phyloP scores from a whole-genome alignment of 2,113 vertebrate genomes.

The Callithrix jacchus region DNA sequence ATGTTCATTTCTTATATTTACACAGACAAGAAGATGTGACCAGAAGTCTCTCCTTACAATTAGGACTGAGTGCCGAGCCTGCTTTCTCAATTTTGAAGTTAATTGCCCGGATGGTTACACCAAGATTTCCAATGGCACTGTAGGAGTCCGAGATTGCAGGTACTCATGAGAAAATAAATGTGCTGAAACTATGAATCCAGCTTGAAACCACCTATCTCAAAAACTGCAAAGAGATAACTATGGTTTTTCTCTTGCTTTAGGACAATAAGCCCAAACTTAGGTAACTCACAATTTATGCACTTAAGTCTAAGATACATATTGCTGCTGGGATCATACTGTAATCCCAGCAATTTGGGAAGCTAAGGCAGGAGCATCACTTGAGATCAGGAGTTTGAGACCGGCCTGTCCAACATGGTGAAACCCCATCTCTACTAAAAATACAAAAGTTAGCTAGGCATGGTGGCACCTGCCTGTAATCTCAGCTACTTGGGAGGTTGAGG shows the following conservation, averaged over 20 bases:
- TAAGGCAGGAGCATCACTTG: too few species aligned
- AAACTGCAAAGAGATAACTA: not conserved
- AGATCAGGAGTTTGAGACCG: too few species aligned
- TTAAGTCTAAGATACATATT: not conserved
- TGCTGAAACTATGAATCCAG: not conserved
- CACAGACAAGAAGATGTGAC: constrained; percentile 81
- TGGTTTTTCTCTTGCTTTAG: constrained; percentile 1
- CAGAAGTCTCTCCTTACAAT: constrained; percentile 77
- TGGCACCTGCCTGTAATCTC: too few species aligned
- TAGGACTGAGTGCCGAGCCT: constrained; percentile 83
- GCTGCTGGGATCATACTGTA: too few species aligned
- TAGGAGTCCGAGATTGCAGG: constrained; percentile 84
- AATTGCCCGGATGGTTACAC: constrained; percentile 81
- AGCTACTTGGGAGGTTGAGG: too few species aligned
- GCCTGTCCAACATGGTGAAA: too few species aligned
- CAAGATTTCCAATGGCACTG: constrained; percentile 74
- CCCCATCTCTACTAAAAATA: too few species aligned
- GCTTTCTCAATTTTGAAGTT: constrained; percentile 68
- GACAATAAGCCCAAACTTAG: not conserved
- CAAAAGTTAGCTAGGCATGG: too few species aligned
- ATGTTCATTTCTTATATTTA: not conserved
- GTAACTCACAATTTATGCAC: not conserved
- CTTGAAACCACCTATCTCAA: not conserved
- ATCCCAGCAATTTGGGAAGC: too few species aligned
- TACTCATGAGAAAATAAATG: constrained; percentile 55